These are phyloP conservation scores for Aspiorhynchus laticeps DNA, from an alignment of 2,113 vertebrate species.

Conservation along the genomic window DNA sequence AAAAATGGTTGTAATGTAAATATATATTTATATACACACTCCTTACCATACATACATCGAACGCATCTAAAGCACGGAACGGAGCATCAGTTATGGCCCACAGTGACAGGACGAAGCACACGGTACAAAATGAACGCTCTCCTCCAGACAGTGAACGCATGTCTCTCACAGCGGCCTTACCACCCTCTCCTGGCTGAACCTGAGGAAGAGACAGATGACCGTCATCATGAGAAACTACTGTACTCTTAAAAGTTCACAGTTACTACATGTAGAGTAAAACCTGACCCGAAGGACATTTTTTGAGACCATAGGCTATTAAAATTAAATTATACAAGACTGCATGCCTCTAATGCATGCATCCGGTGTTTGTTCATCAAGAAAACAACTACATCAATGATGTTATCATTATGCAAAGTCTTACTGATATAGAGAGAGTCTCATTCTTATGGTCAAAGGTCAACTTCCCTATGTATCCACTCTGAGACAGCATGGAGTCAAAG, in stretches of 20 bases:
- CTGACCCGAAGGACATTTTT: background rate
- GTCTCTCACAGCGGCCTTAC: slow-evolving; percentile 77
- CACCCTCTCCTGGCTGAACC: slow-evolving; percentile 90
- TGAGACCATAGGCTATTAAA: background rate
- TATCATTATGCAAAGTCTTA: slow-evolving; percentile 72
- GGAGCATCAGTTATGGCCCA: slow-evolving; percentile 95
- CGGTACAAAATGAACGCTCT: slow-evolving; percentile 95
- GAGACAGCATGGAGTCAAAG: slow-evolving; percentile 85
- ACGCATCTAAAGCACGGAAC: slow-evolving; percentile 95
- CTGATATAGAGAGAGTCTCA: slow-evolving; percentile 88
- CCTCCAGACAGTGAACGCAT: slow-evolving; percentile 92
- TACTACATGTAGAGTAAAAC: background rate
- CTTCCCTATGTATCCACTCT: slow-evolving; percentile 86
- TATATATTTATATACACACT: no score
- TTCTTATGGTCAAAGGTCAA: slow-evolving; percentile 93
- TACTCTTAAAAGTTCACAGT: background rate
- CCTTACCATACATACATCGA: slow-evolving; percentile 96
- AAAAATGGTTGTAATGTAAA: no score
- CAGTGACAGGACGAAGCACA: slow-evolving; percentile 93
- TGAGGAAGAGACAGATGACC: slow-evolving; percentile 54
- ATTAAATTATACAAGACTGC: background rate
- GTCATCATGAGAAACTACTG: background rate
- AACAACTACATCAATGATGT: background rate
- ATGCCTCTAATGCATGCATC: background rate
- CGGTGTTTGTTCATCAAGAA: background rate